These are phyloP conservation scores for Ecdyonurus torrentis DNA, from an alignment of 2,888 invertebrate genomes.

Conservation along the genomic window DNA sequence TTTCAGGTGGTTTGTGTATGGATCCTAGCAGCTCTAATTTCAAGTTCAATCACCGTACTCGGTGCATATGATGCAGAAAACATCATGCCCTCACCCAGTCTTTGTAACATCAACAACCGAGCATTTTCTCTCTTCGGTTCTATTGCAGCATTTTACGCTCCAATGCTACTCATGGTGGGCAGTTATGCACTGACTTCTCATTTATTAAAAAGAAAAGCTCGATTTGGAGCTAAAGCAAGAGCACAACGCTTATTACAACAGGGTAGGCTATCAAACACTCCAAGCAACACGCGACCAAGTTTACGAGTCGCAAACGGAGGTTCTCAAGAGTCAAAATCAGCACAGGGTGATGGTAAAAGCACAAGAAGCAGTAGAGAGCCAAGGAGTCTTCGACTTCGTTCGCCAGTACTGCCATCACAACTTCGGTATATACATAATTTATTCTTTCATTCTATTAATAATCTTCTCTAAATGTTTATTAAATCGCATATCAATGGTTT, in stretches of 20 bases:
- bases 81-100: slow-evolving; percentile 60
- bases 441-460: too few species aligned
- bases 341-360: neutral
- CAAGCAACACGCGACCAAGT: neutral
- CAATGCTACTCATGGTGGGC: slow-evolving; percentile 87
- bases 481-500: too few species aligned
- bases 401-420: neutral
- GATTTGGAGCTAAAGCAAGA: slow-evolving; percentile 32
- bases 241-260: slow-evolving; percentile 18
- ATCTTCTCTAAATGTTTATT: too few species aligned
- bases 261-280: slow-evolving; percentile 6
- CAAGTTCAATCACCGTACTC: slow-evolving; percentile 67
- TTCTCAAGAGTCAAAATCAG: neutral
- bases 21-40: slow-evolving; percentile 77
- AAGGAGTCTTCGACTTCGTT: neutral
- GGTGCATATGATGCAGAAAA: slow-evolving; percentile 58
- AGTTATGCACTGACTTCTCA: slow-evolving; percentile 82
- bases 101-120: slow-evolving; percentile 70
- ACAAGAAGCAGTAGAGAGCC: neutral
- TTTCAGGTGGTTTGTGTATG: slow-evolving; percentile 78
- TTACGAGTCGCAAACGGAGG: neutral
- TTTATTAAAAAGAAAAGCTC: slow-evolving; percentile 61
- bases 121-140: slow-evolving; percentile 84
- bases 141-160: slow-evolving; percentile 84
- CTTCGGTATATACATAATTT: neutral